Evolutionary conservation across 2,113 vertebrate species (phyloP).

Genomic region (Neogobius melanostomus): DNA sequence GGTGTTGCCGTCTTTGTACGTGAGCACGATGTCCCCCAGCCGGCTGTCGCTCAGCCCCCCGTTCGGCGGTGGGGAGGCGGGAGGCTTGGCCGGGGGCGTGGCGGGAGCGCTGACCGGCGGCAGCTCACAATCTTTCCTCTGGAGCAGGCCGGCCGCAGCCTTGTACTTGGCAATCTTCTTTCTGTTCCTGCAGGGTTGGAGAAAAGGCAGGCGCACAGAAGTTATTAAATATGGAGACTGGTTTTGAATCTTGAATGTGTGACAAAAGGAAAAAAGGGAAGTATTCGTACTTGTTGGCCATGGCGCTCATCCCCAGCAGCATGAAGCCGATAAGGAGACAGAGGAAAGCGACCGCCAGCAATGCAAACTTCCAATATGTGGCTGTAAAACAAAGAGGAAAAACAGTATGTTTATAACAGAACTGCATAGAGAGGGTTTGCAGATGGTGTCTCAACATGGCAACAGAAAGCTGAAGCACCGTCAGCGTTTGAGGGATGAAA

Average conservation of each 20-base stretch:
- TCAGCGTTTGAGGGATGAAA: too few relatives aligned
- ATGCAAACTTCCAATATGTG: conserved; percentile 79
- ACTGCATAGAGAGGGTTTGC: too few relatives aligned
- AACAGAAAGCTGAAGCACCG: too few relatives aligned
- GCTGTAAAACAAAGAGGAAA: conserved; percentile 64
- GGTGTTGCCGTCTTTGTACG: conserved; percentile 78
- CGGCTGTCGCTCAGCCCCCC: conserved; percentile 30
- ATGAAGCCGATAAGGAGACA: conserved; percentile 77
- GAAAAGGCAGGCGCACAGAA: not conserved
- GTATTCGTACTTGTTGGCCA: conserved; percentile 82
- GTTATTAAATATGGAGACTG: not conserved
- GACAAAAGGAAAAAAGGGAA: not conserved
- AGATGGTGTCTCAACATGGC: too few relatives aligned
- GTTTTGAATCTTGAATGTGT: conserved; percentile 4
- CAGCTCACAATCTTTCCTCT: conserved; percentile 33
- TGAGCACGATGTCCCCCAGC: conserved; percentile 65
- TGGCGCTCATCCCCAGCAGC: conserved; percentile 78
- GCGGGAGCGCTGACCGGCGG: conserved; percentile 6
- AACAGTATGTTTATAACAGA: not conserved
- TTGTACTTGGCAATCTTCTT: conserved; percentile 65
- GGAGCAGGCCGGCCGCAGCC: conserved; percentile 27
- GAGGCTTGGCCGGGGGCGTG: conserved; percentile 5
- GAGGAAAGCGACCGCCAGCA: conserved; percentile 73
- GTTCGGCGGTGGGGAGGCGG: not conserved
- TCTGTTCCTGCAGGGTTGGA: conserved; percentile 72